Percentiles rank a stretch among this genome's conserved stretches.
These are phyloP conservation scores for Neodiprion virginianus DNA, from an alignment of 1,140 invertebrate species.

Conservation along the genomic window DNA sequence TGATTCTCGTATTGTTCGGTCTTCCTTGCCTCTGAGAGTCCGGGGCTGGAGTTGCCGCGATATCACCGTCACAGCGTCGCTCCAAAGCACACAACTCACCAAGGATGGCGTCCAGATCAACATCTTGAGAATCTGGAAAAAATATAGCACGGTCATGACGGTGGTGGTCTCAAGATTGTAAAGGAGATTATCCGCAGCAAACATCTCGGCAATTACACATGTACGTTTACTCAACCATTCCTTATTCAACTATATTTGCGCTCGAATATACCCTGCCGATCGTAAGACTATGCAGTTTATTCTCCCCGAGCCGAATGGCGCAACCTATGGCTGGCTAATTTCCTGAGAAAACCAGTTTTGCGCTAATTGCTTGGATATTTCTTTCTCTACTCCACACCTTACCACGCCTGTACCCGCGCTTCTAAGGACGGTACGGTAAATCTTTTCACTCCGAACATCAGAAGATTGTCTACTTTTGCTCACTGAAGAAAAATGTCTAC, in stretches of 20 bases:
- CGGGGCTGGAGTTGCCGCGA: constrained; percentile 58
- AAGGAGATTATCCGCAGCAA: not conserved
- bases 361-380: constrained; percentile 42
- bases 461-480: no score
- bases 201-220: no score
- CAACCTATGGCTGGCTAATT: constrained; percentile 10
- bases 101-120: constrained; percentile 94
- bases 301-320: not conserved
- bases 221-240: no score
- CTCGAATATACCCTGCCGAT: not conserved
- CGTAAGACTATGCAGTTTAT: constrained; percentile 2
- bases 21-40: constrained; percentile 56
- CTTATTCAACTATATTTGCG: no score
- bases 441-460: not conserved
- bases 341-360: constrained; percentile 37
- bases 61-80: constrained; percentile 77
- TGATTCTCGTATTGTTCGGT: constrained; percentile 50
- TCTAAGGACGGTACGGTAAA: not conserved
- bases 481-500: no score
- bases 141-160: constrained; percentile 16
- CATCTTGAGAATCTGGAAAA: constrained; percentile 86
- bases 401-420: not conserved
- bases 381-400: constrained; percentile 16
- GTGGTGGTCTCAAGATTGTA: not conserved
- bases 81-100: constrained; percentile 92